A percentile compares a stretch with the other conserved stretches of the same genome.
Evolutionary conservation across 37 sponge, comb jelly and placozoan genomes (phyloP).

Genomic region (Ephydatia muelleri): DNA sequence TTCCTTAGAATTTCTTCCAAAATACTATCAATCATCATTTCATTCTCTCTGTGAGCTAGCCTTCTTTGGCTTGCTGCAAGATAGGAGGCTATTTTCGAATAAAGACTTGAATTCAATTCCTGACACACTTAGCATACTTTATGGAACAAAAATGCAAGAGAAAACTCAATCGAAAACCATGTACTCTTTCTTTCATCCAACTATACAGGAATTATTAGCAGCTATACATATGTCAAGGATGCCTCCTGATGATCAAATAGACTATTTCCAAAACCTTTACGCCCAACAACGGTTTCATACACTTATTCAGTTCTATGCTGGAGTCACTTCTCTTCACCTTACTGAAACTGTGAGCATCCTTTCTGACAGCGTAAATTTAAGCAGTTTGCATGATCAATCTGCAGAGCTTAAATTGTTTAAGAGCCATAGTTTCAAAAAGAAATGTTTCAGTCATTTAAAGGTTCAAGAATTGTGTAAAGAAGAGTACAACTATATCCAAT

Average conservation of each 20-base stretch:
- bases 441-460: too few species aligned
- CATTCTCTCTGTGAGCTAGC: background rate
- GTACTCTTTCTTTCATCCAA: background rate
- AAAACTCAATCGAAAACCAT: background rate
- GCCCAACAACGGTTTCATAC: background rate
- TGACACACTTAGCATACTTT: background rate
- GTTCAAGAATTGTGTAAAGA: too few species aligned
- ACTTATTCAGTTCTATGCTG: slow-evolving; percentile 10
- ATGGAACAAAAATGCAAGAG: background rate
- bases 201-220: background rate
- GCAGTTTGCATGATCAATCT: too few species aligned
- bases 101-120: background rate
- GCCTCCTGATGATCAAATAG: background rate
- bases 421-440: too few species aligned
- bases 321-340: background rate
- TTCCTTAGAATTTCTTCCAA: background rate
- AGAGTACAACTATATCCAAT: too few species aligned
- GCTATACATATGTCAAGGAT: background rate
- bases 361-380: too few species aligned
- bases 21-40: background rate
- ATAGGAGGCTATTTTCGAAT: background rate
- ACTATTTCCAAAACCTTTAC: background rate
- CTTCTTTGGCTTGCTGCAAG: background rate
- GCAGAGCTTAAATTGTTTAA: too few species aligned
- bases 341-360: background rate